A percentile compares a stretch with the other conserved stretches of the same genome.
Evolutionary conservation across 2,797 vertebrate genomes (phyloP).

Genomic region (Synanceia verrucosa): DNA sequence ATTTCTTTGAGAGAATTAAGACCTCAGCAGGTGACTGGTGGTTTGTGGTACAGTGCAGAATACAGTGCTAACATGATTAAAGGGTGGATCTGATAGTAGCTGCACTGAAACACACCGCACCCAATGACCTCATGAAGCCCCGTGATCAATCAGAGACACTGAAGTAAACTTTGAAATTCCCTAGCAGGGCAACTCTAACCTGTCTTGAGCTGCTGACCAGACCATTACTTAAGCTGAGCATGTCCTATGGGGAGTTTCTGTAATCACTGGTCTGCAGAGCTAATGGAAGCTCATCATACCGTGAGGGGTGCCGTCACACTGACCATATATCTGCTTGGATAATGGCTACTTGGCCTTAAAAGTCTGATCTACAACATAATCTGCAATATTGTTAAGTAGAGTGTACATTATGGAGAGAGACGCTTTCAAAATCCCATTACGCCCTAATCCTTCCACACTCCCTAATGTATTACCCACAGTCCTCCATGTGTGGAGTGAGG

Average conservation of each 20-base stretch:
- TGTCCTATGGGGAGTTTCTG: conserved; percentile 76
- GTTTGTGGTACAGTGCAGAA: conserved; percentile 63
- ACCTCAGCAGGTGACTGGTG: conserved; percentile 65
- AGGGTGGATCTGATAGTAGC: conserved; percentile 59
- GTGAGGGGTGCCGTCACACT: conserved; percentile 80
- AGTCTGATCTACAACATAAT: conserved; percentile 88
- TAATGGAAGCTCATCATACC: conserved; percentile 85
- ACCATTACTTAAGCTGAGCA: conserved; percentile 78
- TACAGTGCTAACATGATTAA: conserved; percentile 71
- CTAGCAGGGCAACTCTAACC: conserved; percentile 64
- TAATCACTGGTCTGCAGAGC: conserved; percentile 81
- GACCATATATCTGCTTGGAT: conserved; percentile 81
- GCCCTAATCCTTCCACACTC: conserved; percentile 84
- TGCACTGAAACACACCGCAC: conserved; percentile 41
- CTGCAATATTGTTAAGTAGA: conserved; percentile 87
- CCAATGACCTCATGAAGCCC: conserved; percentile 46
- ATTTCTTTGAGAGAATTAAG: conserved; percentile 52
- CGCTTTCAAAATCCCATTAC: conserved; percentile 89
- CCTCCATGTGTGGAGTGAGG: conserved; percentile 65
- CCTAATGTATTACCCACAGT: conserved; percentile 87
- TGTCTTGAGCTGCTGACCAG: conserved; percentile 75
- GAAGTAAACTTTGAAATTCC: conserved; percentile 71
- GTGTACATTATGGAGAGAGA: conserved; percentile 84
- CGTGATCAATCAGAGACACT: conserved; percentile 54
- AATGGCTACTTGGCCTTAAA: conserved; percentile 88